phyloP scores from a whole-genome alignment of 2,888 invertebrate genomes.

The Watsonalla binaria region DNA sequence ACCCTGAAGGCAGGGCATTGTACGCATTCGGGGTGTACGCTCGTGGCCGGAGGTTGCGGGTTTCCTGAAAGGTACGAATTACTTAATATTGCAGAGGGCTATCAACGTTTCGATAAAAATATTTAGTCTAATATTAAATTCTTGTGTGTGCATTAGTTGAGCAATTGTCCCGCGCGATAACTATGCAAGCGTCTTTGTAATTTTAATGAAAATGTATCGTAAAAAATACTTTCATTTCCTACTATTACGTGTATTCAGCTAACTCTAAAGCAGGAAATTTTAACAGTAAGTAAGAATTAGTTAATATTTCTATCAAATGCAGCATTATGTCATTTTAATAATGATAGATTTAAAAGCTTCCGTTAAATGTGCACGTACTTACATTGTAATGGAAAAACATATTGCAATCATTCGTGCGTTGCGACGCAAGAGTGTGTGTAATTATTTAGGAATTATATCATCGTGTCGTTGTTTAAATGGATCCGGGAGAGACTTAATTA shows the following conservation, averaged over 20 bases:
- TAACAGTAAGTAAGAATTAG: background rate
- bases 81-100: too few species aligned
- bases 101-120: too few species aligned
- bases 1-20: constrained; percentile 64
- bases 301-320: background rate
- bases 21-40: constrained; percentile 62
- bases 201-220: too few species aligned
- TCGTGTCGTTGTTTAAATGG: constrained; percentile 19
- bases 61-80: constrained; percentile 45
- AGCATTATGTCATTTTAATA: constrained; percentile 34
- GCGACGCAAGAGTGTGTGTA: constrained; percentile 26
- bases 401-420: constrained; percentile 34
- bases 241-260: too few species aligned
- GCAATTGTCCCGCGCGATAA: too few species aligned
- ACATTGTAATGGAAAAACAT: background rate
- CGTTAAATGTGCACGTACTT: background rate
- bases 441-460: constrained; percentile 21
- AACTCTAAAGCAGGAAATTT: too few species aligned
- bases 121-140: too few species aligned
- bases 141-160: too few species aligned
- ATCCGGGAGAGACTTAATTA: constrained; percentile 29
- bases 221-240: too few species aligned
- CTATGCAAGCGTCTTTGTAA: too few species aligned
- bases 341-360: constrained; percentile 19
- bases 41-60: constrained; percentile 68